phyloP scores from a whole-genome alignment of 2,797 vertebrate genomes.

The Eulemur mongoz region DNA sequence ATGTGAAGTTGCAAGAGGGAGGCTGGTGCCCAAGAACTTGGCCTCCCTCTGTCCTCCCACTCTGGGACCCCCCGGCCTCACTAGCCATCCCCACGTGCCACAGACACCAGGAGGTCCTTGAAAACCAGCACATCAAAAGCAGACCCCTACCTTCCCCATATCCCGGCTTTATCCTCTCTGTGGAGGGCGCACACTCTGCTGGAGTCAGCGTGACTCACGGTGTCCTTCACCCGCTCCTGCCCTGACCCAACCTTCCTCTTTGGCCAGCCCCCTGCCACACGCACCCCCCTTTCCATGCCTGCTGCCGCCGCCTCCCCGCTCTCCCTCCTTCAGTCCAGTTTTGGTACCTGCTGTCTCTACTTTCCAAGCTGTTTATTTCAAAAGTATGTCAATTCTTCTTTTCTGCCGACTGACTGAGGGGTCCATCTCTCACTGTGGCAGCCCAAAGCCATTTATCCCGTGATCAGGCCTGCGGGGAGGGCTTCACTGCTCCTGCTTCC shows the following conservation, averaged over 20 bases:
- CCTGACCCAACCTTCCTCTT: too few relatives aligned
- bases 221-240: not conserved
- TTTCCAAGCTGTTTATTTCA: not conserved
- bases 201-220: fast-evolving
- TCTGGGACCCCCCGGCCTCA: too few relatives aligned
- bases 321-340: not conserved
- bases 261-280: fast-evolving
- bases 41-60: not conserved
- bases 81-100: fast-evolving
- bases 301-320: fast-evolving
- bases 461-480: too few relatives aligned
- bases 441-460: not conserved
- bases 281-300: too few relatives aligned
- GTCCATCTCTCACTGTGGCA: fast-evolving
- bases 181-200: too few relatives aligned
- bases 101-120: not conserved
- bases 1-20: not conserved
- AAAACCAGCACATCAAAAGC: not conserved
- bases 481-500: not conserved
- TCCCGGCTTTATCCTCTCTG: not conserved
- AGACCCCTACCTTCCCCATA: not conserved
- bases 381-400: fast-evolving
- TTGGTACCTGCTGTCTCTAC: not conserved
- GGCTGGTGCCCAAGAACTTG: not conserved
- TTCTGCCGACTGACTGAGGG: not conserved